Percentiles rank a stretch among this genome's conserved stretches.
Conservation (phyloP, 2,888 invertebrate species). For the Pecten maximus region DNA sequence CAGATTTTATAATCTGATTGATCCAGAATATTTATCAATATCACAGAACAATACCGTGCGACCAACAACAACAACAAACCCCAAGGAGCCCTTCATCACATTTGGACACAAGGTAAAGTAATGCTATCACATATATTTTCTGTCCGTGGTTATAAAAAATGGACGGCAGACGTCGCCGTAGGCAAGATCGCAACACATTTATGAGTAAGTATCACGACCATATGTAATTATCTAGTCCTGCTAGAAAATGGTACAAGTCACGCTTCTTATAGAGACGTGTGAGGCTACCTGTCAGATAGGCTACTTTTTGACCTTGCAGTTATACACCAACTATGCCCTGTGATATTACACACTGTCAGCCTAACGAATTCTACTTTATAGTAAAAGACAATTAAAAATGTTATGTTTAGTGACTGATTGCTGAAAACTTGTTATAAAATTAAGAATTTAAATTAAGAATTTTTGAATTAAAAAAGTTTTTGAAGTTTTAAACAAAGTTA, state of each 20-base stretch:
- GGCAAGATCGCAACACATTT: neutral
- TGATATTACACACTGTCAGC: neutral
- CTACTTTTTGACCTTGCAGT: constrained; percentile 3
- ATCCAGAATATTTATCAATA: neutral
- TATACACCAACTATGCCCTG: neutral
- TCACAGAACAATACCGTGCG: neutral
- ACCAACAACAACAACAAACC: neutral
- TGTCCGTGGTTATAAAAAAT: neutral
- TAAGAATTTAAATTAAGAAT: no score
- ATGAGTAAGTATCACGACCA: neutral
- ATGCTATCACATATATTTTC: neutral
- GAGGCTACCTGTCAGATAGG: neutral
- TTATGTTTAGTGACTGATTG: neutral
- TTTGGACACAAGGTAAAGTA: neutral
- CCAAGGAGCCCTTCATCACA: neutral
- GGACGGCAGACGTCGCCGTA: neutral
- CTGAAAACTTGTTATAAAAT: neutral
- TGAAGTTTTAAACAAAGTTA: no score
- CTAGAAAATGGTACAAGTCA: constrained; percentile 10
- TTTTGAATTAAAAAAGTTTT: no score
- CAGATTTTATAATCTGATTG: neutral
- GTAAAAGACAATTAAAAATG: neutral
- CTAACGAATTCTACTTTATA: neutral
- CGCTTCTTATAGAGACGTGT: neutral
- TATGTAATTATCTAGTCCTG: neutral